Conservation (phyloP, 2,888 invertebrate species). For the Harpalus rubripes region DNA sequence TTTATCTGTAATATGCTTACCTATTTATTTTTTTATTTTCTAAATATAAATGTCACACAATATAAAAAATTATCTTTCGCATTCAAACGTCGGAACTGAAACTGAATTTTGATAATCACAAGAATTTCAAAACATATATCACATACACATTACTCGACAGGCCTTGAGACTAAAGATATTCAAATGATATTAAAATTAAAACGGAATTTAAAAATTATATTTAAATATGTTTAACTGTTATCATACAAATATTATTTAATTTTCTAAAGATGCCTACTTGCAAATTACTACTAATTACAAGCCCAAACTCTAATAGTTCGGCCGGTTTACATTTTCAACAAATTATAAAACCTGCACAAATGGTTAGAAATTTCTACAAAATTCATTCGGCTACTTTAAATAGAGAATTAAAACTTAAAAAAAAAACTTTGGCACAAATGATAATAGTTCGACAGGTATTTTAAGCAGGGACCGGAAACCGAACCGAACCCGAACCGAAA, state of each 20-base stretch:
- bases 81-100: slow-evolving; percentile 11
- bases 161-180: slow-evolving; percentile 60
- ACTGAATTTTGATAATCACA: slow-evolving; percentile 39
- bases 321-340: too few species aligned
- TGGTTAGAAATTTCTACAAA: too few species aligned
- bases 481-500: too few species aligned
- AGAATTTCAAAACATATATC: slow-evolving; percentile 46
- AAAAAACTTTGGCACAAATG: too few species aligned
- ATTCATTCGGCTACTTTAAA: too few species aligned
- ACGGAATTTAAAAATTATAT: slow-evolving; percentile 44
- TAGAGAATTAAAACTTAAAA: too few species aligned
- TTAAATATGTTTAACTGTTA: background rate
- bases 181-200: slow-evolving; percentile 59
- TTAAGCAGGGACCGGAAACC: too few species aligned
- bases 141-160: slow-evolving; percentile 10
- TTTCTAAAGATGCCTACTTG: background rate
- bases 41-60: slow-evolving; percentile 12
- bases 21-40: slow-evolving; percentile 30
- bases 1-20: slow-evolving; percentile 33
- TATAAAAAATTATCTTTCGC: background rate
- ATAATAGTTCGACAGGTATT: too few species aligned
- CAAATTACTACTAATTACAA: too few species aligned
- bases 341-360: too few species aligned
- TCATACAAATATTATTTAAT: slow-evolving; percentile 12
- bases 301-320: too few species aligned